Base-by-base conservation (phyloP, 1,140 invertebrate species). In the Papilio dardanus region DNA sequence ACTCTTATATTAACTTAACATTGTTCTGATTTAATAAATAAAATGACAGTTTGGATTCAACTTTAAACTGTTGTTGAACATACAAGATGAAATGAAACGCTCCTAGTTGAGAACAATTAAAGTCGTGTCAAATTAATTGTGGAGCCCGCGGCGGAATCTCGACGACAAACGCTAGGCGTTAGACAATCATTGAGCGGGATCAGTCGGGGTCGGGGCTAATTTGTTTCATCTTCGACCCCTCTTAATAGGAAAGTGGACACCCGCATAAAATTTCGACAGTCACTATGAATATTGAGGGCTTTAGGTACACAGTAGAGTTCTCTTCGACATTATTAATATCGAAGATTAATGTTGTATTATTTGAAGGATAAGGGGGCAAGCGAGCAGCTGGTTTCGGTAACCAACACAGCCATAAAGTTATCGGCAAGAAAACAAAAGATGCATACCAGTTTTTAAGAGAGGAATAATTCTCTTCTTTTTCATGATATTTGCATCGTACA, bases 211-310 rank as follows among this genome's bases (percentile, higher is more conserved):
- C 84, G 83, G 69, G 75, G 81, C 82, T 83, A 85, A 86, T 84
- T 82, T 85, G 81, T 82, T 81, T 83, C 83, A 82, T 82, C 86
- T 80, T 80, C 85, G 86, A 86, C 87, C 88, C 80, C 83, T 75
- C 83, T 85, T 88, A 84, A 88, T 83, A 83, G 83, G 81, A 86
- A 81, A 87, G 84, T 83, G 85, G 86, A 86, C 85, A 88, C 90
- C 90, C 90, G 90, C 90, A 92, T 91, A 82, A 16, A 33, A 33
- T 79, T 79, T 80, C 74, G 68, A 84, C 77, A 83, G 80, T 85
- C 81, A 87, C 84, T 82, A 79, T 75, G 73, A 78, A 81, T 77
- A 81, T 37, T 69, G 33, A 77, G 76, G 76, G 77, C 46, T 66
- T 65, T n/a, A 40, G 66, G 67, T 66, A 66, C 42, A 40, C 21